Evolutionary conservation across 1,140 invertebrate genomes (phyloP), one percentile per base, ranked within the genome.

Genomic region (Pachypeltis micranthus): DNA sequence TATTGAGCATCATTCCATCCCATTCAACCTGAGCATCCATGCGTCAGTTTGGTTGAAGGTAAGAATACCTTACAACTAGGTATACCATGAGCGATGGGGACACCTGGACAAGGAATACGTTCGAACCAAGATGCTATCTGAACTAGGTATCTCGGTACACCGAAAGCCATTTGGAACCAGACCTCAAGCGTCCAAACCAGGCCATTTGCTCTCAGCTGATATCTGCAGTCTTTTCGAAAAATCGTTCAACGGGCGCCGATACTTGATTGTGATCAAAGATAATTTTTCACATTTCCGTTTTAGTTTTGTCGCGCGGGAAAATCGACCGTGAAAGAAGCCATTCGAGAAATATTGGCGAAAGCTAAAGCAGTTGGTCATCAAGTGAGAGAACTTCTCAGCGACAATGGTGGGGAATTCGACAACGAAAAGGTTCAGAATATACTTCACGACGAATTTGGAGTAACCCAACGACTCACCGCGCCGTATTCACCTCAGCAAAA

Each of bases 221-320:
- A 67, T 73, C 3, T 70, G 68, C 31, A 71, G 69, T 55, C 69
- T 70, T 31, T 70, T 73, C 55, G 44, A 66, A 60, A 67, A 69
- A 24, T 70, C 69, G 29, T 69, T 70, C 54, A 70, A 70, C 34
- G n/a, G n/a, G n/a, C n/a, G n/a, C n/a, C 47, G 61, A 26, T 72
- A 68, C 60, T 63, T 72, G 47, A 66, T 73, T 61, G 62, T 72
- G 19, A 69, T 72, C 44, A 72, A 71, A 57, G 70, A 72, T 55
- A 64, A 62, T 63, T 72, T 65, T 47, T 69, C 69, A 39, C 70
- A 72, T 44, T 72, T 70, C 68, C 65, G 70, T 1, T 70, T 69
- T 66, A 67, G 64, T 21, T 73, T 62, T 62, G 71, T 58, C 61
- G 69, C 57, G 67, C 63, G 62, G n/a, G 69, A 44, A 71, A 74